Conservation (phyloP, 2,888 invertebrate species). For the Aporophyla nigra region DNA sequence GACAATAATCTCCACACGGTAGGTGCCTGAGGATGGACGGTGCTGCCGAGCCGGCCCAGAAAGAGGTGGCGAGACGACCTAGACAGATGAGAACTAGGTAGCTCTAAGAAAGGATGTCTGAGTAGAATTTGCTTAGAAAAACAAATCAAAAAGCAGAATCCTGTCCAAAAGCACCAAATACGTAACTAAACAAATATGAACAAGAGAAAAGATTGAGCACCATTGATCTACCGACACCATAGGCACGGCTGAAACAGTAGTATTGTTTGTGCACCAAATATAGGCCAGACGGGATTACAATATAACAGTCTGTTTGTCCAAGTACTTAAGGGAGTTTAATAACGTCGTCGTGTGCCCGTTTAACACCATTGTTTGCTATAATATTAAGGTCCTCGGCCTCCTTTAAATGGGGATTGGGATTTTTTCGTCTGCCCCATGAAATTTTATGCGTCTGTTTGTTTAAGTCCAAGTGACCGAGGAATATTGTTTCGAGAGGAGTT, state of each 20-base stretch:
- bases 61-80: no score
- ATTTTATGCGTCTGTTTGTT: constrained; percentile 62
- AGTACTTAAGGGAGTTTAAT: constrained; percentile 61
- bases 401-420: constrained; percentile 51
- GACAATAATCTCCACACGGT: no score
- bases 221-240: constrained; percentile 41
- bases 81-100: no score
- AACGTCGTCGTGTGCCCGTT: constrained; percentile 58
- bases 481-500: constrained; percentile 44
- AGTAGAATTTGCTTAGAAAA: no score
- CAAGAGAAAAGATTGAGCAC: constrained; percentile 45
- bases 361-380: constrained; percentile 62
- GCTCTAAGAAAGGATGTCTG: no score
- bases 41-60: no score
- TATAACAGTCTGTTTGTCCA: constrained; percentile 48
- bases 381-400: constrained; percentile 64
- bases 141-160: no score
- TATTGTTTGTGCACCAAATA: constrained; percentile 55
- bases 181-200: not conserved
- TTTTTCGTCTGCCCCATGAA: constrained; percentile 59
- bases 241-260: constrained; percentile 37
- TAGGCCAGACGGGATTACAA: constrained; percentile 51
- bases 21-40: no score
- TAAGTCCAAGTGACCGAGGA: constrained; percentile 42
- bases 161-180: not conserved